Percentiles rank a stretch among this genome's conserved stretches.
These are phyloP conservation scores for Microcebus ravelobensis DNA, from an alignment of 2,113 vertebrate species.

Conservation along the genomic window DNA sequence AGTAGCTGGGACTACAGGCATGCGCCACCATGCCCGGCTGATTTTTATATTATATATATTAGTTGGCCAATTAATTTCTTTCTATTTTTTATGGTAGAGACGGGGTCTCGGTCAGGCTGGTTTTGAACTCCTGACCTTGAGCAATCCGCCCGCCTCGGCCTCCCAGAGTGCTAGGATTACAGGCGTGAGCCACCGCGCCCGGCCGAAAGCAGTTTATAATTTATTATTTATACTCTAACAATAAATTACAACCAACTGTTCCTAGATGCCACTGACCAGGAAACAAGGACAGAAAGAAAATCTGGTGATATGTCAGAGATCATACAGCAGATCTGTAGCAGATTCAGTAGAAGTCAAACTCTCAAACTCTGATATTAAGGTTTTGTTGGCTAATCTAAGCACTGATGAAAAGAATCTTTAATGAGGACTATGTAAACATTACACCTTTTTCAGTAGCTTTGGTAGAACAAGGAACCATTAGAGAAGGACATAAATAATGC, in stretches of 20 bases:
- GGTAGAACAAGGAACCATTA: conserved; percentile 56
- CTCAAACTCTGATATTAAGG: conserved; percentile 35
- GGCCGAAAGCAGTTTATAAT: no score
- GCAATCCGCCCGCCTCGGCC: no score
- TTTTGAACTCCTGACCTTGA: no score
- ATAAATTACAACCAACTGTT: conserved; percentile 15
- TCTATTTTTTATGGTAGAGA: no score
- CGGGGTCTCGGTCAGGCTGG: no score
- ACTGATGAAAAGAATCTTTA: conserved; percentile 58
- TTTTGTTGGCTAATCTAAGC: conserved; percentile 46
- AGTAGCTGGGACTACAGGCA: no score
- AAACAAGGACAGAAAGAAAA: conserved; percentile 29
- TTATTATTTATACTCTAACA: conserved; percentile 32
- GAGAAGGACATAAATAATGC: conserved; percentile 53
- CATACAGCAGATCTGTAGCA: not conserved
- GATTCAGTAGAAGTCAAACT: conserved; percentile 23
- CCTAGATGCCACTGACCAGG: conserved; percentile 12
- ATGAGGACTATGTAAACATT: not conserved
- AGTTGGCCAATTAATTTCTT: no score
- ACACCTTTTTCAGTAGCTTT: conserved; percentile 52
- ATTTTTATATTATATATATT: no score
- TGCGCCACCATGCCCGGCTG: no score
- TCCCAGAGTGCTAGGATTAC: no score
- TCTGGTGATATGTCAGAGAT: not conserved
- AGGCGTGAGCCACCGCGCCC: no score